Evolutionary conservation across 2,113 vertebrate species (phyloP), one percentile per base, ranked within the genome.

Genomic region (Epinephelus fuscoguttatus): DNA sequence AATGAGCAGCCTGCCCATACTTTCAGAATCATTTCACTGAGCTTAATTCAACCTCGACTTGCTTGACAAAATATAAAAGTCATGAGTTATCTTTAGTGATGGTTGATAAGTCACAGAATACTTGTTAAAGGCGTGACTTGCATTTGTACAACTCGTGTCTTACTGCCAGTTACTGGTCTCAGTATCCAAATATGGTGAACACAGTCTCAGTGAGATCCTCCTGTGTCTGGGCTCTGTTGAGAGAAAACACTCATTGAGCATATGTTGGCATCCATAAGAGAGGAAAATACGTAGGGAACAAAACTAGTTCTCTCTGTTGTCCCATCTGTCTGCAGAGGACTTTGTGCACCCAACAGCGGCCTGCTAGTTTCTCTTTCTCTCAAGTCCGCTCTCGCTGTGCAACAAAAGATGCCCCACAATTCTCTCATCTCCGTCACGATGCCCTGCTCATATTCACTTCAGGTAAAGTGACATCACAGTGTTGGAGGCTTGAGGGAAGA

Each of bases 241-340:
- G 82, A 89, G 82, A 75, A 37, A 77, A 70, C 90, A 75, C 74
- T 89, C 84, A 85, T 75, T 81, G 84, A 90, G 87, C 93, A 93
- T 93, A 94, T 93, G 92, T 78, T 75, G 66, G 81, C 82, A 63
- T 89, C 85, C 84, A 78, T 86, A 82, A 90, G 81, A 93, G 82
- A 87, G 76, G 78, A 66, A 89, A 93, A 86, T 90, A 89, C 75
- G 75, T 88, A 70, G 86, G 75, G 89, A 93, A 92, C 79, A 84
- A 85, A 93, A 90, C 80, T 78, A 66, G 70, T 82, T 90, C 59
- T 75, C 84, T 91, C 88, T 88, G 81, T 89, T 86, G 78, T 92
- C 86, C 94, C 94, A 93, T 95, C 93, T 95, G 93, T 94, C 91
- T 82, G 73, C 90, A 81, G 75, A 92, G 89, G 89, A 92, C 75